Evolutionary conservation across 2,113 vertebrate species (phyloP), one percentile per base, ranked within the genome.

Genomic region (Thryonomys swinderianus): DNA sequence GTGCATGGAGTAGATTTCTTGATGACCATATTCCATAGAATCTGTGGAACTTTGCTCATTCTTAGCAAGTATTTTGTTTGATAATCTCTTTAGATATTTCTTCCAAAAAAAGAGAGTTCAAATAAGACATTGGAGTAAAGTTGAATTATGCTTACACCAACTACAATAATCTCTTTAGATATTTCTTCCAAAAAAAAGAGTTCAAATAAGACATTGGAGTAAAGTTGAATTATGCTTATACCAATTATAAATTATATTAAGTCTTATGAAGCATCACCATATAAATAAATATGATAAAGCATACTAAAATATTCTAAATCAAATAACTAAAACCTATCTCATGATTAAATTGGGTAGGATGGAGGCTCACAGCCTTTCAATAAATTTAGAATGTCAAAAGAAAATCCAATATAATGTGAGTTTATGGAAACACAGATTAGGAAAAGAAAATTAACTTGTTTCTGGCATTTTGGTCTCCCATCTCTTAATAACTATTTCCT

Each of bases 261-360:
- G 32, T 87, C 42, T 23, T 66, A 79, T 51, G n/a, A 89, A 34
- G 42, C 61, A 89, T 55, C 1, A 45, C 18, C 12, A 83, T 81
- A 13, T 73, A 96, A 95, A 79, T 78, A 2, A 27, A 83, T 69
- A 71, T 67, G 62, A 12, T 85, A 80, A 94, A 93, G 59, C 10
- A 95, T 18, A 67, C 37, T 78, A 78, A 95, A 96, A 87, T 86
- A 83, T 30, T 94, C 84, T 90, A 66, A 93, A 48, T 91, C 64
- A 90, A 84, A 69, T 45, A 32, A 84, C 48, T 37, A 40, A 69
- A 76, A 81, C 42, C 17, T 27, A 30, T 13, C 57, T 94, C 6
- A 1, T 30, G 71, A 42, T 11, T 27, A 51, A 96, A 82, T 40
- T 89, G 14, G 57, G 17, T 8, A 13, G 5, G 5, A 1, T 61